These are phyloP conservation scores for Gonocerus acuteangulatus DNA, from an alignment of 2,888 invertebrate genomes.

Conservation along the genomic window DNA sequence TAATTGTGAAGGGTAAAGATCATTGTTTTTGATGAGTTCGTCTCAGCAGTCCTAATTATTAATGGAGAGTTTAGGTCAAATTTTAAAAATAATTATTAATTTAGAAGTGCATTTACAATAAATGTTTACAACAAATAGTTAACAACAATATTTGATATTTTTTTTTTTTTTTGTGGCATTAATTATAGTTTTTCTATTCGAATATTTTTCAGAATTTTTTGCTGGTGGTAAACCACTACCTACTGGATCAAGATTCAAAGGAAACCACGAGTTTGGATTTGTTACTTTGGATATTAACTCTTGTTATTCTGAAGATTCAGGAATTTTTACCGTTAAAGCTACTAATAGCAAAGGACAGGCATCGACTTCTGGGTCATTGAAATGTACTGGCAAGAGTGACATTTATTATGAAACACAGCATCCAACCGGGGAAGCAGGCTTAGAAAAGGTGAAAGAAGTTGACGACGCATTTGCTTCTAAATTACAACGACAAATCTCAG, in stretches of 20 bases:
- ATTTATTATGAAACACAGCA: conserved; percentile 87
- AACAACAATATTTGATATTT: too few species aligned
- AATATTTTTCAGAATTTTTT: conserved; percentile 67
- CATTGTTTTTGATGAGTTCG: too few species aligned
- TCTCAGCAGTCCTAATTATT: too few species aligned
- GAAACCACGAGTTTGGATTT: conserved; percentile 92
- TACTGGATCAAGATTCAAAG: conserved; percentile 81
- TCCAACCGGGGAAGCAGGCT: conserved; percentile 84
- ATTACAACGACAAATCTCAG: conserved; percentile 57
- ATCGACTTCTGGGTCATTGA: conserved; percentile 80
- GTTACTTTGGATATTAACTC: conserved; percentile 83
- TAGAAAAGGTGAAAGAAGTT: conserved; percentile 81
- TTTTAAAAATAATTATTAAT: too few species aligned
- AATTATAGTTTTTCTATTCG: too few species aligned
- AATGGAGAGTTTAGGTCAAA: too few species aligned
- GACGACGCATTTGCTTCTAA: conserved; percentile 72
- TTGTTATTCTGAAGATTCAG: conserved; percentile 85
- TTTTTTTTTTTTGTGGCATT: too few species aligned
- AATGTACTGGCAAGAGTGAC: conserved; percentile 57
- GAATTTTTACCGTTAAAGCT: conserved; percentile 83
- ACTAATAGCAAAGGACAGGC: conserved; percentile 81
- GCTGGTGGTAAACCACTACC: conserved; percentile 84
- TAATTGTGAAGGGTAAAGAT: neutral
- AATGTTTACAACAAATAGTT: too few species aligned
- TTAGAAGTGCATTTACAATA: too few species aligned